Evolutionary conservation across 2,888 invertebrate genomes (phyloP), one percentile per base, ranked within the genome.

Genomic region (Drosophila flavopinicola): DNA sequence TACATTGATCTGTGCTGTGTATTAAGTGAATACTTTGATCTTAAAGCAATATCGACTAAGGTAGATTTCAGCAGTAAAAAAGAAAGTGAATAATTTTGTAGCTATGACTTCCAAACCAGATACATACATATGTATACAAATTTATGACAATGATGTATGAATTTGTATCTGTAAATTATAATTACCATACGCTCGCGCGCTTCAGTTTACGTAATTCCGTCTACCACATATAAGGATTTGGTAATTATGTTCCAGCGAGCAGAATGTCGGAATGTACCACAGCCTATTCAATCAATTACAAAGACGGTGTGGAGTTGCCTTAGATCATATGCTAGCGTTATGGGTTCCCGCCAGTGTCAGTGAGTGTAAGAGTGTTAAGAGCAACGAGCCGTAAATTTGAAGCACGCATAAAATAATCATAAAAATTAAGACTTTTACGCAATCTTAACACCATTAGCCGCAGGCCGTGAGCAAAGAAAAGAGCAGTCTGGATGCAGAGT

Each of bases 321-420:
- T 25, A 47, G 66, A 29, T 48, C 38, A 52, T 42, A 25, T 71
- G 49, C 17, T 47, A 29, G n/a, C 42, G 52, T 51, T 60, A 65
- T 51, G 56, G 41, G 24, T 58, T 49, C 45, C 44, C 35, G 38
- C 39, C 33, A 48, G 59, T 48, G 49, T 64, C 59, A 48, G 53
- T 39, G 42, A 54, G 32, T 53, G 47, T 49, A 35, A n/a, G n/a
- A n/a, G n/a, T 54, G 66, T 61, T 73, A 20, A 58, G 59, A 58
- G 53, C 82, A 86, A 68, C 78, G 65, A 70, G 73, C 69, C 82
- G 75, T 66, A 64, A 71, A 75, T 63, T 67, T 66, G 63, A 68
- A 75, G 68, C 44, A 66, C 67, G 83, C 76, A 82, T 85, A 87
- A 83, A 87, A 87, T 82, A 80, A 84, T 77, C 77, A 68, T 76